These are phyloP conservation scores for Pocillopora meandrina DNA, from an alignment of 92 coral and sea anemone genomes.

Conservation along the genomic window DNA sequence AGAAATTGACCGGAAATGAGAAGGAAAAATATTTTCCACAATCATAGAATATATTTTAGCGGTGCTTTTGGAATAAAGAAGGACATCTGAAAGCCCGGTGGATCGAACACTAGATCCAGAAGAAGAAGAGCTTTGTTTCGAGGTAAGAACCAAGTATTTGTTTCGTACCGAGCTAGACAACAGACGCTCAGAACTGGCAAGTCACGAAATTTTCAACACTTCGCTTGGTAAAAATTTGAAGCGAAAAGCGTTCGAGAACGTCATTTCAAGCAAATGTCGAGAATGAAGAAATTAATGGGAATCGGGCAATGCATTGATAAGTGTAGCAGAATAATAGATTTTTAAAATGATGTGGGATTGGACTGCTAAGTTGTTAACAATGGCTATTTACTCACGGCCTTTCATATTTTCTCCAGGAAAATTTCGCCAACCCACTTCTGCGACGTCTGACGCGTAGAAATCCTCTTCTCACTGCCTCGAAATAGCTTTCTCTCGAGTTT, in stretches of 20 bases:
- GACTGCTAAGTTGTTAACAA: slow-evolving; percentile 33
- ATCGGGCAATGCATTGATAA: slow-evolving; percentile 6
- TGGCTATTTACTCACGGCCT: slow-evolving; percentile 38
- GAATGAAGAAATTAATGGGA: neutral
- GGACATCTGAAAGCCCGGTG: neutral
- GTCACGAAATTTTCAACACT: slow-evolving; percentile 19
- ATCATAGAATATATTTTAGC: neutral
- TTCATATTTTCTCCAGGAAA: slow-evolving; percentile 6
- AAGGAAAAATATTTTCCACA: neutral
- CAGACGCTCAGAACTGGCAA: slow-evolving; percentile 2
- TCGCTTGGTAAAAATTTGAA: neutral
- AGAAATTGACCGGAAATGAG: slow-evolving; percentile 35
- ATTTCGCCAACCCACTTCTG: slow-evolving; percentile 12
- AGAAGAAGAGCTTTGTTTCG: slow-evolving; percentile 7
- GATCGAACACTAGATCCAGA: neutral
- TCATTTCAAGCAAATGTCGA: slow-evolving; percentile 4
- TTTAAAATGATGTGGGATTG: slow-evolving; percentile 32
- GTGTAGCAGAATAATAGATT: slow-evolving; percentile 21
- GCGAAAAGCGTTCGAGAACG: neutral
- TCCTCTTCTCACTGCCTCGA: neutral
- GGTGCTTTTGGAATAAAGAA: neutral
- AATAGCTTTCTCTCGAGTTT: slow-evolving; percentile 10
- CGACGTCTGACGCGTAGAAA: neutral
- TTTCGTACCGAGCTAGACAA: neutral
- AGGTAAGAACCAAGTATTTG: slow-evolving; percentile 15